Evolutionary conservation across 1,140 invertebrate genomes (phyloP).

Genomic region (Brachionus manjavacas): DNA sequence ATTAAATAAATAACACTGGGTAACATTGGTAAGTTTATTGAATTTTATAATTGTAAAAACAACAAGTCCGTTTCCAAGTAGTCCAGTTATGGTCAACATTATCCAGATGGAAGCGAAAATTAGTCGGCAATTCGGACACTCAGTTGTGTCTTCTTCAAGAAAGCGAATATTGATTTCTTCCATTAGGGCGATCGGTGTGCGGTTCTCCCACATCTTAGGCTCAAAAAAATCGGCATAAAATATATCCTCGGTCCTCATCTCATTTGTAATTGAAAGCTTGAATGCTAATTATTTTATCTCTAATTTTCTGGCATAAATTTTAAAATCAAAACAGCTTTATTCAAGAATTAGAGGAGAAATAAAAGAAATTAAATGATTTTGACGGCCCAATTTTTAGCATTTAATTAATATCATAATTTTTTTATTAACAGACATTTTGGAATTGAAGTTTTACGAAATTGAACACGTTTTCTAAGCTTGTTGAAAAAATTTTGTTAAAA

Average conservation of each 20-base stretch:
- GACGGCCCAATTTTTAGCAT: not conserved
- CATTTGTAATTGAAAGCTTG: not conserved
- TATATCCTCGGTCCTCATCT: not conserved
- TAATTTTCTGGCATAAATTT: not conserved
- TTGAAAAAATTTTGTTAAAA: not conserved
- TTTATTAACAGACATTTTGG: not conserved
- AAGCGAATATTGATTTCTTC: not conserved
- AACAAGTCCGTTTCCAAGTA: slow-evolving; percentile 33
- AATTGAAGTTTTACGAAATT: not conserved
- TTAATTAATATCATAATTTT: not conserved
- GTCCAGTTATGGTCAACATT: not conserved
- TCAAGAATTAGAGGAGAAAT: not conserved
- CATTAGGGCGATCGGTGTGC: not conserved
- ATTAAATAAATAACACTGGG: slow-evolving; percentile 41
- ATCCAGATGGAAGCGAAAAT: slow-evolving; percentile 17
- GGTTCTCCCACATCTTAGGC: not conserved
- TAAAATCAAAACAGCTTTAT: not conserved
- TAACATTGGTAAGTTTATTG: slow-evolving; percentile 25
- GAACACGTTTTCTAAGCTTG: not conserved
- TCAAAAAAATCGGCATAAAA: not conserved
- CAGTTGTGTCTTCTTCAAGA: not conserved
- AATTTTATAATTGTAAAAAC: slow-evolving; percentile 22
- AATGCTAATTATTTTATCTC: not conserved
- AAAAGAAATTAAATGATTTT: not conserved
- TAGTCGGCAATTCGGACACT: not conserved